Evolutionary conservation across 1,140 invertebrate genomes (phyloP).

Genomic region (Lasioglossum baleicum): DNA sequence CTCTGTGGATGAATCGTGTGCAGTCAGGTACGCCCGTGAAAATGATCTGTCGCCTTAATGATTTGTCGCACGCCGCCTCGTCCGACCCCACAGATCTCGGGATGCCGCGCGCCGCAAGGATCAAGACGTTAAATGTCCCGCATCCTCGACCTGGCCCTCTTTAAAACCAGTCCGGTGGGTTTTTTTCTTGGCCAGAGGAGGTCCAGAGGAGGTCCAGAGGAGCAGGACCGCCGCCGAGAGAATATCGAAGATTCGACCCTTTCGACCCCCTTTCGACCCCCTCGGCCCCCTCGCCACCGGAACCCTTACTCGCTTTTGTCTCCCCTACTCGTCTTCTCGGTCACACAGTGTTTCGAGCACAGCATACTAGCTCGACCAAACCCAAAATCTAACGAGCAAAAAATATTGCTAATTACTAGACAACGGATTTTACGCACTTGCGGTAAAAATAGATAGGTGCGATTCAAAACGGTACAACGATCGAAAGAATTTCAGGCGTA

Average conservation of each 20-base stretch:
- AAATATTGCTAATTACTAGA: too few relatives aligned
- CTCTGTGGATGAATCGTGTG: too few relatives aligned
- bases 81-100: constrained; percentile 26
- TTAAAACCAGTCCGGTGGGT: constrained; percentile 67
- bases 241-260: constrained; percentile 20
- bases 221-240: neutral
- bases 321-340: neutral
- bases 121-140: constrained; percentile 48
- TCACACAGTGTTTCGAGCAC: too few relatives aligned
- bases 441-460: too few relatives aligned
- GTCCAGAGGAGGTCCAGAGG: neutral
- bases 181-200: constrained; percentile 35
- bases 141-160: constrained; percentile 39
- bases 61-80: neutral
- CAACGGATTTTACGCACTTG: too few relatives aligned
- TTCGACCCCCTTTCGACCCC: constrained; percentile 8
- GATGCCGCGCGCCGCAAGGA: constrained; percentile 11
- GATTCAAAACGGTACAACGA: too few relatives aligned
- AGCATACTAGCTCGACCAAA: too few relatives aligned
- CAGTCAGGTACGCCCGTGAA: too few relatives aligned
- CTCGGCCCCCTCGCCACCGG: neutral
- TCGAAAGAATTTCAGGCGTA: too few relatives aligned
- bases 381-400: too few relatives aligned
- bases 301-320: constrained; percentile 18
- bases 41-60: too few relatives aligned